Conservation (phyloP, 2,888 invertebrate species). For the Tenthredo notha region DNA sequence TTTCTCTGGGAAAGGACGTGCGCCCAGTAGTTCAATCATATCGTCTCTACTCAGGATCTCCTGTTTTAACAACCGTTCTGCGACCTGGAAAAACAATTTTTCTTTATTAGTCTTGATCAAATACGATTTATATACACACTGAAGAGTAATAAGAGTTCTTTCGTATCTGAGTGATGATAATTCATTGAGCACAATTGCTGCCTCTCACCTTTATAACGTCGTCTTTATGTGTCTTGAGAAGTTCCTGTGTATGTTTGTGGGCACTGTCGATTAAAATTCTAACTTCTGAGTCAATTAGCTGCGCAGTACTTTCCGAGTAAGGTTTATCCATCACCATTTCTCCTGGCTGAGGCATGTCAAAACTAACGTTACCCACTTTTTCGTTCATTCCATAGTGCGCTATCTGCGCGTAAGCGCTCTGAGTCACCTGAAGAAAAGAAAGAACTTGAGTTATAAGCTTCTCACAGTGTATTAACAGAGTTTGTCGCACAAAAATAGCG, state of each 20-base stretch:
- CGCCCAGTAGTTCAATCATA: constrained; percentile 97
- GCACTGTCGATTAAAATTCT: constrained; percentile 88
- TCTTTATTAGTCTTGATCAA: not conserved
- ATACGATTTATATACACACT: not conserved
- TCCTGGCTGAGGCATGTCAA: constrained; percentile 95
- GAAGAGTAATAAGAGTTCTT: not conserved
- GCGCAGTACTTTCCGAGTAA: constrained; percentile 98
- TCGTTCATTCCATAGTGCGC: constrained; percentile 99
- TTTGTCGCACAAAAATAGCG: not conserved
- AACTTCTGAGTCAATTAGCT: constrained; percentile 97
- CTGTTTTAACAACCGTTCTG: constrained; percentile 93
- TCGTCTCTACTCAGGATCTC: constrained; percentile 98
- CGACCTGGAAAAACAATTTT: constrained; percentile 79
- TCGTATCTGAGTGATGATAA: not conserved
- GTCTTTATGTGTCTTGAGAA: constrained; percentile 90
- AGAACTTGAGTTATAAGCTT: not conserved
- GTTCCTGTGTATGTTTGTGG: constrained; percentile 88
- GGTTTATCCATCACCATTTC: constrained; percentile 97
- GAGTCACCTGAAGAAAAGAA: constrained; percentile 82
- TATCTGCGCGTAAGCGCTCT: constrained; percentile 98
- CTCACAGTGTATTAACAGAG: not conserved
- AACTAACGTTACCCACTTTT: constrained; percentile 97
- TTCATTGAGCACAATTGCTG: not conserved
- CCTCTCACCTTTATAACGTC: constrained; percentile 88
- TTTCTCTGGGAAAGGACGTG: constrained; percentile 98